A percentile compares a stretch with the other conserved stretches of the same genome.
These are phyloP conservation scores for Thecophora atra DNA, from an alignment of 2,888 invertebrate genomes.

Conservation along the genomic window DNA sequence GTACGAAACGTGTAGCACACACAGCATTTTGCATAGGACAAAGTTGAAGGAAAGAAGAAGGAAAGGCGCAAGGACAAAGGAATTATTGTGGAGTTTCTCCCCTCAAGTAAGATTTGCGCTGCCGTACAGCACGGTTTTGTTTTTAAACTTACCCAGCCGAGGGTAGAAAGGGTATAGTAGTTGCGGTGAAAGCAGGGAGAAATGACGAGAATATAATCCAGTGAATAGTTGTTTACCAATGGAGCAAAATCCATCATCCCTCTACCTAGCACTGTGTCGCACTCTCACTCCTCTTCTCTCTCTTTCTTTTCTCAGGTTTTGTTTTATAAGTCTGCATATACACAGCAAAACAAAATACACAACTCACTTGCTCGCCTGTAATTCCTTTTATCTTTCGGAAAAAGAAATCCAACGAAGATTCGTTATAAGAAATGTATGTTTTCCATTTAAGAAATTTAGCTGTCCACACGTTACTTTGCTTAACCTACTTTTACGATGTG, in stretches of 20 bases:
- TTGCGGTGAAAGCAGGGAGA: background rate
- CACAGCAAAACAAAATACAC: background rate
- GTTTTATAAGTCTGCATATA: background rate
- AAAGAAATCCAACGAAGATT: too few relatives aligned
- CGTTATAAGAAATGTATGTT: background rate
- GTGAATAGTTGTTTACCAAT: too few relatives aligned
- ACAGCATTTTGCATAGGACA: background rate
- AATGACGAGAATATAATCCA: background rate
- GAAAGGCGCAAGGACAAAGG: background rate
- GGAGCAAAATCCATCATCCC: too few relatives aligned
- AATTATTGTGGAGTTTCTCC: background rate
- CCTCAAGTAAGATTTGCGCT: background rate
- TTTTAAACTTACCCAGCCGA: background rate
- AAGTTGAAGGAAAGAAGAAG: background rate
- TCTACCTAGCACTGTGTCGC: too few relatives aligned
- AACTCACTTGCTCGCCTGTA: too few relatives aligned
- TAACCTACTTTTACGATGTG: constrained; percentile 3
- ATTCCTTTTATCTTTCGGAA: too few relatives aligned
- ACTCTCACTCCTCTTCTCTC: background rate
- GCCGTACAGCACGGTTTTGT: background rate
- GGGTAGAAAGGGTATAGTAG: too few relatives aligned
- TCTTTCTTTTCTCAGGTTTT: background rate
- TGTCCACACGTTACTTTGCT: background rate
- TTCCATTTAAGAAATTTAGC: background rate
- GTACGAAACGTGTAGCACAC: background rate